Base-by-base conservation (phyloP, 2,888 invertebrate species). In the Colostygia pectinataria region DNA sequence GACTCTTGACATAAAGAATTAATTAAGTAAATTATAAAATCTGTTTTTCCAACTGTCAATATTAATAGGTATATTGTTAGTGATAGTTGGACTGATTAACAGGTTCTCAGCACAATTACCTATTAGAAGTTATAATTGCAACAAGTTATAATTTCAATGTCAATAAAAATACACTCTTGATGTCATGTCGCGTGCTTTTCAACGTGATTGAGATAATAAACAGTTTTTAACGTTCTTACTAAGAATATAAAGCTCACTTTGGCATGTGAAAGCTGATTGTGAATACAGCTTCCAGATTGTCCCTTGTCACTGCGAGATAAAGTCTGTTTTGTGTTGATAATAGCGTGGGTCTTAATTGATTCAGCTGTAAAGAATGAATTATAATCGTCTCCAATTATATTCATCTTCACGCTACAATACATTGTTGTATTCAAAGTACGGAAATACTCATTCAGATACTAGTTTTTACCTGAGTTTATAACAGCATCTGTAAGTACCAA, bases 181-280 rank as follows among this genome's bases (percentile, higher is more conserved):
- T 28, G 29, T 29, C 18, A 10, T 2, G 20, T 1, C 33, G 18
- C 18, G 18, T 33, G 33, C 18, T 20, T 10, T 33, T 10, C 10
- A 9, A 33, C 18, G 18, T 18, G 33, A 33, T 18, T 7, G 9
- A 6, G 18, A 32, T 15, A 15, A 14, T 1, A 15, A n/a, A 10
- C 31, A 14, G 1, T 3, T 15, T 18, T 32, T 9, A 18, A 32
- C 28, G 13, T 6, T 32, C 31, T 20, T 9, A 3, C 23, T 15
- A 5, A 23, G 5, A 14, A 4, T 6, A 38, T 38, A 43, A 33
- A 43, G 49, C 28, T 38, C 12, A 38, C 13, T 43, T 49, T 49
- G 27, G 28, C 24, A 7, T 20, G 25, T 25, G 24, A 15, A 24
- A 36, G 33, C 18, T 39, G 10, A 28, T 46, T 6, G 14, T 9